These are phyloP conservation scores for Cygnus atratus DNA, from an alignment of 2,113 vertebrate species.

Conservation along the genomic window DNA sequence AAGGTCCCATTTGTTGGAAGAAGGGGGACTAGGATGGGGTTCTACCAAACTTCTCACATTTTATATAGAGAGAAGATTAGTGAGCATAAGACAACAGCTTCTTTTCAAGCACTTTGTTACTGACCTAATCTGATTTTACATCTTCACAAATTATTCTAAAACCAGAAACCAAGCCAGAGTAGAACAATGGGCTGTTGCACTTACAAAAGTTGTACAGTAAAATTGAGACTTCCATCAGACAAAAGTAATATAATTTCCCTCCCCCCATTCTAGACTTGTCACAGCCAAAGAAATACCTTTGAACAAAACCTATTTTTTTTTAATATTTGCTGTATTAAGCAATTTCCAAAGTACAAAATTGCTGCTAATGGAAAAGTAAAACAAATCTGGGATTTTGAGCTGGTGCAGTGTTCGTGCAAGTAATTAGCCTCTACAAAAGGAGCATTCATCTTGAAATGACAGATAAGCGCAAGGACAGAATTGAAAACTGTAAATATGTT, in stretches of 20 bases:
- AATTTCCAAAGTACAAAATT: conserved; percentile 63
- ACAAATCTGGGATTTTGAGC: conserved; percentile 71
- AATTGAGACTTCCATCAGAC: conserved; percentile 52
- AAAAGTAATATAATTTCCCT: conserved; percentile 49
- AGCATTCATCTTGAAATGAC: conserved; percentile 60
- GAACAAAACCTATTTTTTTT: conserved; percentile 40
- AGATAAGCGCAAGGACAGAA: conserved; percentile 42
- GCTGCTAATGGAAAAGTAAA: conserved; percentile 55
- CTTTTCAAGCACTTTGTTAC: neutral
- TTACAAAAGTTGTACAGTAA: neutral
- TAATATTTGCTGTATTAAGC: conserved; percentile 47
- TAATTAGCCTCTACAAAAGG: conserved; percentile 70
- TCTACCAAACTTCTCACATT: neutral
- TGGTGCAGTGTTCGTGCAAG: conserved; percentile 57
- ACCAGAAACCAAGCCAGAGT: neutral
- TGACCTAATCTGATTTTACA: neutral
- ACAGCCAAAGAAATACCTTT: conserved; percentile 59
- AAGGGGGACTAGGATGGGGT: neutral
- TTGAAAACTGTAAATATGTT: conserved; percentile 54
- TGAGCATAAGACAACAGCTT: neutral
- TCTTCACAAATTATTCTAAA: neutral
- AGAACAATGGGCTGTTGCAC: neutral
- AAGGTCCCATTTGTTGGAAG: neutral
- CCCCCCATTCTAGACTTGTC: neutral
- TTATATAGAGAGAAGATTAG: neutral